A percentile compares a stretch with the other conserved stretches of the same genome.
These are phyloP conservation scores for Drosophila varians DNA, from an alignment of 1,140 invertebrate species.

Conservation along the genomic window DNA sequence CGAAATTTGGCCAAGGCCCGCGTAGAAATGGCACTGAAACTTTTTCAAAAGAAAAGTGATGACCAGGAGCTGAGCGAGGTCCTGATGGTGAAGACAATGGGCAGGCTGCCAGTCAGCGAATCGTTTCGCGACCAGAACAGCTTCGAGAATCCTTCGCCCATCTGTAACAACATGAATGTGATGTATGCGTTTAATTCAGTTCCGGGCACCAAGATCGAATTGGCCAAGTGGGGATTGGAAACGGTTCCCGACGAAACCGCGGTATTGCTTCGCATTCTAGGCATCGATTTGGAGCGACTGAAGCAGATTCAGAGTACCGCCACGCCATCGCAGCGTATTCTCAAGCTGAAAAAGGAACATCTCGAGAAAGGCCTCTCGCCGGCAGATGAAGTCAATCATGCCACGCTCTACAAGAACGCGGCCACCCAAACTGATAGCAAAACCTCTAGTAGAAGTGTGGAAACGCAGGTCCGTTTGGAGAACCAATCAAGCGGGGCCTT, in stretches of 20 bases:
- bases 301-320: conserved; percentile 33
- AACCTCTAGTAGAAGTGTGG: conserved; percentile 9
- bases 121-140: conserved; percentile 13
- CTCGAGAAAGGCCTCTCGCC: not conserved
- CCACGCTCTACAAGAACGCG: conserved; percentile 29
- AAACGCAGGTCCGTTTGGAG: conserved; percentile 6
- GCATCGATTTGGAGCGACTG: conserved; percentile 30
- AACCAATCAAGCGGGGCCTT: not conserved
- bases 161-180: conserved; percentile 60
- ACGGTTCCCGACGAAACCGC: conserved; percentile 29
- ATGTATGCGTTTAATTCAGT: conserved; percentile 61
- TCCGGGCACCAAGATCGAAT: conserved; percentile 22
- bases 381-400: conserved; percentile 12
- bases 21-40: conserved; percentile 2
- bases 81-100: conserved; percentile 53
- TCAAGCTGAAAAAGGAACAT: conserved; percentile 25
- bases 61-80: conserved; percentile 24
- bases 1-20: conserved; percentile 25
- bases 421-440: conserved; percentile 30
- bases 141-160: conserved; percentile 60
- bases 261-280: conserved; percentile 41
- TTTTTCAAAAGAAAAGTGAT: not conserved
- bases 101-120: conserved; percentile 23
- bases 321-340: conserved; percentile 35
- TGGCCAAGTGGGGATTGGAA: conserved; percentile 59